Evolutionary conservation across 2,113 vertebrate genomes (phyloP).

Genomic region (Procavia capensis): DNA sequence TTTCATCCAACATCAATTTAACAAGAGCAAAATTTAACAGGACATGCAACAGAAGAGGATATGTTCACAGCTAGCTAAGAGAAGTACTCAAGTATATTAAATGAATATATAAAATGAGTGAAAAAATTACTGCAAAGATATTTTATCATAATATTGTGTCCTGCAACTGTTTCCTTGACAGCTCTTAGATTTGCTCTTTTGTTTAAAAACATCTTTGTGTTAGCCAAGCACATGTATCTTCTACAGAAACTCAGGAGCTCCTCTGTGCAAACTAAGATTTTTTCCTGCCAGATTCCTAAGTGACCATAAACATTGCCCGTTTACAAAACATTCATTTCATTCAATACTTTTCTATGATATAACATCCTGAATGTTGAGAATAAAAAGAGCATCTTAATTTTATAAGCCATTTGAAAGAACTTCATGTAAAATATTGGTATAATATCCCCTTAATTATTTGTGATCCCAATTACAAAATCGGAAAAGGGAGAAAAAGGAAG

Average conservation of each 20-base stretch:
- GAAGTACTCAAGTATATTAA: background rate
- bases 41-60: too few species aligned
- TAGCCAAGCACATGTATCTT: background rate
- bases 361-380: conserved; percentile 63
- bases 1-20: too few species aligned
- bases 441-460: background rate
- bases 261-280: conserved; percentile 46
- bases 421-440: background rate
- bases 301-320: conserved; percentile 59
- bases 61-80: background rate
- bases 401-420: conserved; percentile 43
- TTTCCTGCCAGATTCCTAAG: conserved; percentile 60
- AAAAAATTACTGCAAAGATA: background rate
- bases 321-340: conserved; percentile 55
- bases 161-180: background rate
- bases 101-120: background rate
- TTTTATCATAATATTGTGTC: too few species aligned
- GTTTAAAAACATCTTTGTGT: background rate
- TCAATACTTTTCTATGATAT: conserved; percentile 47
- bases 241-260: background rate
- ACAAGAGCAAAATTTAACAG: too few species aligned
- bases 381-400: conserved; percentile 55
- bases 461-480: background rate
- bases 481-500: background rate
- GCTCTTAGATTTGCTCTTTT: background rate